Evolutionary conservation across 2,888 invertebrate species (phyloP), one percentile per base, ranked within the genome.

Genomic region (Polydesmus complanatus): DNA sequence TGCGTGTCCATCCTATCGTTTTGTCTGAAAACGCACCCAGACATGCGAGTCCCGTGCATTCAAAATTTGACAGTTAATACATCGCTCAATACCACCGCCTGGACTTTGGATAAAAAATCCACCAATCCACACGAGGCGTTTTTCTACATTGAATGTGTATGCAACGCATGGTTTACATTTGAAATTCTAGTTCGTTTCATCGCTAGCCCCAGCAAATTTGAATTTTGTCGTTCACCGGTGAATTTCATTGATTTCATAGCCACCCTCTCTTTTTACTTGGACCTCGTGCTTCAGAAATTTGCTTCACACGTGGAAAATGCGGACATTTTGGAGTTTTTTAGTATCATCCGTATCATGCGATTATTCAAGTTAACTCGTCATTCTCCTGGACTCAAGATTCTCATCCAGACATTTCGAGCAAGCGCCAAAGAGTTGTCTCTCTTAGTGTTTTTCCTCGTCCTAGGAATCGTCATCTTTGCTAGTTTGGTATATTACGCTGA

Each of bases 231-330:
- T 75, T 91, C 77, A 55, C 95, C 95, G 65, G 94, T 96, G 71
- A 99, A 98, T 78, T 87, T 98, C 75, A 98, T 99, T 78, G 98
- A 98, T 78, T 94, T 96, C 78, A 91, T 97, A 69, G 97, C 98
- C 65, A 98, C 97, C 49, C 82, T 96, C 75, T 95, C 94, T 74
- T 98, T 98, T 80, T 98, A 97, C 81, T 86, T 93, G 75, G 94
- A 95, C 77, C 79, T 94, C 72, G 82, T 85, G 69, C 81, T 93
- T 67, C 88, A 92, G 72, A 86, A 85, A 73, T 89, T 91, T 76
- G 90, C 91, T 61, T 86, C 89, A 55, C 88, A 92, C 73, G 78
- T 93, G 67, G 91, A 92, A 78, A 93, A 93, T 77, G 92, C 92
- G 49, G 93, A 93, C 72, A 93, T 96, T 68, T 81, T 96, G 72